Evolutionary conservation across 1,140 invertebrate species (phyloP).

Genomic region (Antheraea mylitta): DNA sequence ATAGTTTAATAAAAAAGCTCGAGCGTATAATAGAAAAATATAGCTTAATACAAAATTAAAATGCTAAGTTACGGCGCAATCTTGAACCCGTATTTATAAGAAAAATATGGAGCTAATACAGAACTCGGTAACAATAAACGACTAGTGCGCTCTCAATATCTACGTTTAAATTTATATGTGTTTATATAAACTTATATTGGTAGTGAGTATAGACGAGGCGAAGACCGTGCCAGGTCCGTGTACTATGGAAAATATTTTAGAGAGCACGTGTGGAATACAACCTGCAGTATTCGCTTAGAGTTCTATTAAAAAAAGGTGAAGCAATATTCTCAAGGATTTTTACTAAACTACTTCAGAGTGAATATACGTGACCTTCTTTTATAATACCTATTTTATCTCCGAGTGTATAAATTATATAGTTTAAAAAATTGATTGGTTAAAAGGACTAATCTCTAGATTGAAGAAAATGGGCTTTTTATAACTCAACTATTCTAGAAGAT

Average conservation of each 20-base stretch:
- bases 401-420: too few relatives aligned
- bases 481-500: too few relatives aligned
- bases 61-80: not conserved
- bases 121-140: not conserved
- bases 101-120: not conserved
- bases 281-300: not conserved
- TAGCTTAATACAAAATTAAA: slow-evolving; percentile 5
- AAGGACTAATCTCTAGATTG: too few relatives aligned
- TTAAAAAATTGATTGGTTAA: too few relatives aligned
- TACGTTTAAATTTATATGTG: not conserved
- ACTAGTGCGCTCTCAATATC: not conserved
- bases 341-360: not conserved
- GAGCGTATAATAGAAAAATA: not conserved
- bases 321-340: not conserved
- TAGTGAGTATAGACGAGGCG: not conserved
- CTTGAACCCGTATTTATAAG: not conserved
- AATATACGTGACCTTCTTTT: not conserved
- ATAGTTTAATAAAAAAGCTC: not conserved
- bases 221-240: not conserved
- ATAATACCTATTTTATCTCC: not conserved
- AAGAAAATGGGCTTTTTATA: too few relatives aligned
- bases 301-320: not conserved
- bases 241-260: not conserved
- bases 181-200: not conserved
- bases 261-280: slow-evolving; percentile 1